A percentile compares a stretch with the other conserved stretches of the same genome.
Evolutionary conservation across 2,113 vertebrate genomes (phyloP).

Genomic region (Dolichallabes microphthalmus): DNA sequence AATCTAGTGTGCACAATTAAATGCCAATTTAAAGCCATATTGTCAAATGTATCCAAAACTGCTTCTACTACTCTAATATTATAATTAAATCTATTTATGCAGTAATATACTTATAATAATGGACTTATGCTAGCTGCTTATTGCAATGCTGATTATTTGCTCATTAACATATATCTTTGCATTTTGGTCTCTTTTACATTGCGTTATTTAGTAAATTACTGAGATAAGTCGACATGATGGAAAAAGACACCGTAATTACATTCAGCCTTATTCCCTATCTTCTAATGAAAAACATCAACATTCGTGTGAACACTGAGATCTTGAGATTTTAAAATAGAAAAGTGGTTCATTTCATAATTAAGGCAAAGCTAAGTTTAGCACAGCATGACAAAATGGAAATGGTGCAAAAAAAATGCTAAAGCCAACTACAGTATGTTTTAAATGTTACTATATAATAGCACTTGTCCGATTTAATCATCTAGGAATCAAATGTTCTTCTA

Average conservation of each 20-base stretch:
- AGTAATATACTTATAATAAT: neutral
- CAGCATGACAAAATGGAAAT: neutral
- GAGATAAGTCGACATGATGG: neutral
- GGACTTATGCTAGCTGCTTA: neutral
- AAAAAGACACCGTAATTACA: neutral
- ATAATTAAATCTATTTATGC: neutral
- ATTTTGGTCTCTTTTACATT: neutral
- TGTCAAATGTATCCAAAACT: neutral
- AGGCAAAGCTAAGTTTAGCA: neutral
- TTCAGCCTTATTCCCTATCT: neutral
- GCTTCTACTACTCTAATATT: neutral
- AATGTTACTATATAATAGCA: neutral
- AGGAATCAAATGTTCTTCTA: neutral
- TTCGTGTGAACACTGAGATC: neutral
- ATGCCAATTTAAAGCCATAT: neutral
- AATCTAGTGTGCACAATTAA: too few species aligned
- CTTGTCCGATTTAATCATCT: neutral
- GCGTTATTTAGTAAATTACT: neutral
- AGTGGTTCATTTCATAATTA: neutral
- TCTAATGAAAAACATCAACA: neutral
- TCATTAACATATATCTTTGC: neutral
- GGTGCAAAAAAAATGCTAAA: neutral
- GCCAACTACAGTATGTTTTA: neutral
- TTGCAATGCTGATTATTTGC: neutral
- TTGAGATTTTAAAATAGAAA: neutral